A percentile compares a stretch with the other conserved stretches of the same genome.
These are phyloP conservation scores for Sprattus sprattus DNA, from an alignment of 2,113 vertebrate species.

Conservation along the genomic window DNA sequence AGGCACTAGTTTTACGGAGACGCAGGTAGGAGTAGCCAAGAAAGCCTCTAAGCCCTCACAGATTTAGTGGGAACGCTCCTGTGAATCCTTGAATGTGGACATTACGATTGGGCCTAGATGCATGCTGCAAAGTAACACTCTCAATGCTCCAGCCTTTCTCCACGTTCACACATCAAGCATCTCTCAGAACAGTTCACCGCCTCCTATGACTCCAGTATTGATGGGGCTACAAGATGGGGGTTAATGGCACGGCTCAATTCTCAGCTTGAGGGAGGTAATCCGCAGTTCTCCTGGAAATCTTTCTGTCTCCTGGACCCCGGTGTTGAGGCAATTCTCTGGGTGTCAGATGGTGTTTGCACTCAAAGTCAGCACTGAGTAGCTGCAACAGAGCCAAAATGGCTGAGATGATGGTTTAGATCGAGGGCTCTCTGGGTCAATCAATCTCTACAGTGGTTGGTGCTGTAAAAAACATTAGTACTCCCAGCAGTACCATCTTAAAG, in stretches of 20 bases:
- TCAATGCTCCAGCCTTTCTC: no score
- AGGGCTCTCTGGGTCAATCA: background rate
- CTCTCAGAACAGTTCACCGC: background rate
- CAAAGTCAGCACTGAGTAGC: background rate
- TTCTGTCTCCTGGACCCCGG: background rate
- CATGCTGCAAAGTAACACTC: no score
- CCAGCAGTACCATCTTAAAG: background rate
- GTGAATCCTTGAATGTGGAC: no score
- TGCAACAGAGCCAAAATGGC: background rate
- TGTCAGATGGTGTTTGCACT: background rate
- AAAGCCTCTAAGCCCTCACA: background rate
- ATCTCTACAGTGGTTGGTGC: background rate
- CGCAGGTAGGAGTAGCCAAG: slow-evolving; percentile 14
- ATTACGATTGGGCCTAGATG: no score
- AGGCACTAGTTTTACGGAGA: background rate
- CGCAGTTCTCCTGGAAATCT: background rate
- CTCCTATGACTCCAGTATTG: background rate
- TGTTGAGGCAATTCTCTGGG: background rate
- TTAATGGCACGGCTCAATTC: background rate
- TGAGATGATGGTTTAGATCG: background rate
- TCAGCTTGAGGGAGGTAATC: background rate
- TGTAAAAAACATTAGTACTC: background rate
- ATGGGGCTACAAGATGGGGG: background rate
- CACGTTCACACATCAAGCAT: background rate
- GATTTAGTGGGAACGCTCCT: no score